Percentiles rank a stretch among this genome's conserved stretches.
phyloP scores from a whole-genome alignment of 2,797 vertebrate genomes.

The Eulemur coronatus region DNA sequence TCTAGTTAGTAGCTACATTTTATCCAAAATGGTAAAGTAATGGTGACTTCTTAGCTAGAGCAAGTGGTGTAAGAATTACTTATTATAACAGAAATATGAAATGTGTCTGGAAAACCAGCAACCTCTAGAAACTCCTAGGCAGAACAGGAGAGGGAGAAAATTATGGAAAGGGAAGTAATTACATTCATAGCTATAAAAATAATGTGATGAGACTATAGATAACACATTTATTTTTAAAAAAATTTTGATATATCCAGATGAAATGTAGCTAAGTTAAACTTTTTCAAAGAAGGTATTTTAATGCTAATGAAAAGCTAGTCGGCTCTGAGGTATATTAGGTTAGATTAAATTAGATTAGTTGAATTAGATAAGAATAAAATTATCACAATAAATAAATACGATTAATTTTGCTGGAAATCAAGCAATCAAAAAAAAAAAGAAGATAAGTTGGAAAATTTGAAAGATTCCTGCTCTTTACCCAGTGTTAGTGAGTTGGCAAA shows the following conservation, averaged over 20 bases:
- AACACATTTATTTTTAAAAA: not conserved
- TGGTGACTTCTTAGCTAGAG: not conserved
- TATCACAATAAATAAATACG: not conserved
- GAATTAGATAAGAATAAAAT: not conserved
- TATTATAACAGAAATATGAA: not conserved
- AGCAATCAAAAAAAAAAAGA: not conserved
- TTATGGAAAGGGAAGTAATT: not conserved
- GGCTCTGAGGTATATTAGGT: not conserved
- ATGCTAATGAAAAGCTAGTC: not conserved
- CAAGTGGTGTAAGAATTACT: not conserved
- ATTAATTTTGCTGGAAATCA: not conserved
- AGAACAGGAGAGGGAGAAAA: not conserved
- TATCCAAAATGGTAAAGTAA: not conserved
- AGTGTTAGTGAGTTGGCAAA: not conserved
- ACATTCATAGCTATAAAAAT: not conserved
- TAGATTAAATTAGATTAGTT: not conserved
- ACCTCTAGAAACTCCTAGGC: not conserved
- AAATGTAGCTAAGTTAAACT: not conserved
- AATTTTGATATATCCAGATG: not conserved
- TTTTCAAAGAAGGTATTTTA: not conserved
- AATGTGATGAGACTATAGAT: not conserved
- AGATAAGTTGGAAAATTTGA: not conserved
- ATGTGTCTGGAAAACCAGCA: not conserved
- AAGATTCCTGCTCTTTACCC: not conserved
- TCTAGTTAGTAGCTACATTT: not conserved